A percentile compares a stretch with the other conserved stretches of the same genome.
Evolutionary conservation across 2,888 invertebrate species (phyloP).

Genomic region (Amphipyra berbera): DNA sequence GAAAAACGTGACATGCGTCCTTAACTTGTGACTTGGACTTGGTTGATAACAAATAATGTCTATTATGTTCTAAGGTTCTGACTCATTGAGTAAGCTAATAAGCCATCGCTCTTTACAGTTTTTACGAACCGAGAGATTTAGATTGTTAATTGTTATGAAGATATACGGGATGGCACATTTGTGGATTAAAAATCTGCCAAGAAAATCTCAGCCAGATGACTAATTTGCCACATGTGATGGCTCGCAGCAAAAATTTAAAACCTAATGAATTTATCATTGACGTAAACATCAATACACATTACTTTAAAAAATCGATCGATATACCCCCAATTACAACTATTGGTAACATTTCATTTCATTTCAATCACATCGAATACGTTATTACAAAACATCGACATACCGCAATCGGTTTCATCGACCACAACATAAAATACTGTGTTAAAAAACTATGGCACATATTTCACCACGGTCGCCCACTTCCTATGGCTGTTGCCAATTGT

Average conservation of each 20-base stretch:
- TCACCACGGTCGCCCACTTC: conserved; percentile 76
- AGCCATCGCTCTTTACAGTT: not conserved
- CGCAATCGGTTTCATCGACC: conserved; percentile 39
- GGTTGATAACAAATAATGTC: not conserved
- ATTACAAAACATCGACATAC: conserved; percentile 40
- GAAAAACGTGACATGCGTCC: conserved; percentile 19
- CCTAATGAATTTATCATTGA: not conserved
- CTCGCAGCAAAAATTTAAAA: conserved; percentile 6
- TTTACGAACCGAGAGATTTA: conserved; percentile 13
- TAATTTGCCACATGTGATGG: conserved; percentile 11
- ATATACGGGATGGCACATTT: conserved; percentile 17
- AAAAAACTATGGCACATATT: conserved; percentile 60
- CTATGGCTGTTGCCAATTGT: conserved; percentile 79
- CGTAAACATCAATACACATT: conserved; percentile 1
- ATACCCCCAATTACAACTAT: conserved; percentile 9
- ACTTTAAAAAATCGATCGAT: conserved; percentile 1
- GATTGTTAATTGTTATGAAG: conserved; percentile 26
- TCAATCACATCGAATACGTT: conserved; percentile 28
- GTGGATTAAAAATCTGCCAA: conserved; percentile 30
- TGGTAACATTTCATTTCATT: conserved; percentile 29
- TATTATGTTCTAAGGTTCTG: conserved; percentile 21
- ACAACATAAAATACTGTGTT: conserved; percentile 44
- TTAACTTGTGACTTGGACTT: conserved; percentile 12
- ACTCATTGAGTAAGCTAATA: conserved; percentile 17
- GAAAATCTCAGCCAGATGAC: conserved; percentile 33